Conservation (phyloP, 2,113 vertebrate species). For the Siphamia tubifer region DNA sequence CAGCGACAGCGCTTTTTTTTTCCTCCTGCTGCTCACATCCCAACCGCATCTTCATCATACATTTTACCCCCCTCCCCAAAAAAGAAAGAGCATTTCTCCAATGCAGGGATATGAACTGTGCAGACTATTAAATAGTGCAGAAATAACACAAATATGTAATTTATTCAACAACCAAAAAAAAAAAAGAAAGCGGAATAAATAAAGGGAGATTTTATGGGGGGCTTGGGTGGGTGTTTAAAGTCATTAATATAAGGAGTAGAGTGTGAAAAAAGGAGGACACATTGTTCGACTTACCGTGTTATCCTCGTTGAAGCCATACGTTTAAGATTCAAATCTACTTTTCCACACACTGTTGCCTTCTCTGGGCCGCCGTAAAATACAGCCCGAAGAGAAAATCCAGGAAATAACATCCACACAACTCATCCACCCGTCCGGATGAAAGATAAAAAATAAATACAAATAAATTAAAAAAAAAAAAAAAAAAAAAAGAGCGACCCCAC, state of each 20-base stretch:
- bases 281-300: constrained; percentile 51
- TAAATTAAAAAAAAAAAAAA: background rate
- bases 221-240: constrained; percentile 11
- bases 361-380: constrained; percentile 28
- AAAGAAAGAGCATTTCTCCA: background rate
- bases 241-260: background rate
- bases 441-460: background rate
- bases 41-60: background rate
- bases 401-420: constrained; percentile 65
- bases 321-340: constrained; percentile 56
- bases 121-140: background rate
- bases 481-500: constrained; percentile 9
- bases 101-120: background rate
- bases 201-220: too few species aligned
- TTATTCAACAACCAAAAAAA: background rate
- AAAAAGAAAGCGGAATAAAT: too few species aligned
- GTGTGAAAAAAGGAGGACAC: background rate
- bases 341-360: constrained; percentile 65
- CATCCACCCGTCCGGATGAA: constrained; percentile 31
- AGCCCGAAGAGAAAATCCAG: constrained; percentile 52
- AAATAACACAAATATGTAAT: background rate
- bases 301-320: constrained; percentile 62
- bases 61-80: too few species aligned
- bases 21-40: background rate
- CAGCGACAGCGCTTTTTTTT: background rate